These are phyloP conservation scores for Styela clava DNA, from an alignment of 23 tunicate species.

Conservation along the genomic window DNA sequence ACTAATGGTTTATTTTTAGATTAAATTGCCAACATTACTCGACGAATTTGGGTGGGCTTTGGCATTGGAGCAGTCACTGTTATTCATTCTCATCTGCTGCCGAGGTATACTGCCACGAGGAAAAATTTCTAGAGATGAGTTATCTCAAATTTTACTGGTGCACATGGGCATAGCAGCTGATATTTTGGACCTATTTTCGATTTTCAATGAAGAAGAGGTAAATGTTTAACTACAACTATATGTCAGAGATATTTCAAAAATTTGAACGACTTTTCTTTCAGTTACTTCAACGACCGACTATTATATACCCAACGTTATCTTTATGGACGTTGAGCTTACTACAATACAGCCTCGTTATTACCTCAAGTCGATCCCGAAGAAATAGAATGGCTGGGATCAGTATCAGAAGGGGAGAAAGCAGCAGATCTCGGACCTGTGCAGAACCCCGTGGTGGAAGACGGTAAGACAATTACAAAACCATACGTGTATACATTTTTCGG, in stretches of 20 bases:
- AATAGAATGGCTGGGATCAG: slow-evolving; percentile 26
- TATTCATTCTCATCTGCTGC: slow-evolving; percentile 63
- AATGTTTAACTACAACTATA: too few species aligned
- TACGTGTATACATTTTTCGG: too few species aligned
- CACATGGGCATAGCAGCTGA: slow-evolving; percentile 93
- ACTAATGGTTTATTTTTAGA: too few species aligned
- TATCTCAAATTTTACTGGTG: slow-evolving; percentile 76
- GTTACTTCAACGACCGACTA: too few species aligned
- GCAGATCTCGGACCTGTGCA: neutral
- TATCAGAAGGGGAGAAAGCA: neutral
- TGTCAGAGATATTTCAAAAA: too few species aligned
- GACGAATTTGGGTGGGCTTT: slow-evolving; percentile 75
- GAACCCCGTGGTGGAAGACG: neutral
- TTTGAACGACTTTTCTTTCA: too few species aligned
- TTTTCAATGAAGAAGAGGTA: slow-evolving; percentile 83
- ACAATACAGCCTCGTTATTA: slow-evolving; percentile 63
- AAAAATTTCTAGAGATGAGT: slow-evolving; percentile 47
- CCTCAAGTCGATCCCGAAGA: slow-evolving; percentile 49
- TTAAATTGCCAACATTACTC: slow-evolving; percentile 44
- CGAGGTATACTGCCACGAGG: slow-evolving; percentile 81
- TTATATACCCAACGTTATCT: slow-evolving; percentile 52
- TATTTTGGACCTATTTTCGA: slow-evolving; percentile 75
- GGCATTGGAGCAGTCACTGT: slow-evolving; percentile 73
- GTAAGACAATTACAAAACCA: too few species aligned
- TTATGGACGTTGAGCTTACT: slow-evolving; percentile 58